Evolutionary conservation across 2,888 invertebrate genomes (phyloP).

Genomic region (Tethea ocularis): DNA sequence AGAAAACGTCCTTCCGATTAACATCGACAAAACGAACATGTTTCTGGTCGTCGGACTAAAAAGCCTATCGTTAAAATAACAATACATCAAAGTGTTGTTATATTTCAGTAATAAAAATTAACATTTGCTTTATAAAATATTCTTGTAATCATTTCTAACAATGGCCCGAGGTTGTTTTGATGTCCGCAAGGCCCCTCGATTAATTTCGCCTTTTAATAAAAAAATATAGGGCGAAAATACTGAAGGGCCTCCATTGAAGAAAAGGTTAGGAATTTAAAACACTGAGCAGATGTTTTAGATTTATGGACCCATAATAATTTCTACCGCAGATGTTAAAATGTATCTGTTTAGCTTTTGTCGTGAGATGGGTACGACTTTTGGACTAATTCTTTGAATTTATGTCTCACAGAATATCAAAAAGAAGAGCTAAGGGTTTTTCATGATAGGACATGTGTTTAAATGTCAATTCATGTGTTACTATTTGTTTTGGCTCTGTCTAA

Average conservation of each 20-base stretch:
- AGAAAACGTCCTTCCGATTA: not conserved
- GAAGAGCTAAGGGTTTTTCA: constrained; percentile 12
- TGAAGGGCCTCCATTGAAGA: constrained; percentile 43
- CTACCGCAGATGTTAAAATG: constrained; percentile 37
- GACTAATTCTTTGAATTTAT: constrained; percentile 17
- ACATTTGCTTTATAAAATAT: constrained; percentile 75
- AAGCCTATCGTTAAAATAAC: constrained; percentile 39
- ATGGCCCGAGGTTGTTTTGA: constrained; percentile 76
- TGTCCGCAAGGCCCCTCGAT: constrained; percentile 74
- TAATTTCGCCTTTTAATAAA: constrained; percentile 74
- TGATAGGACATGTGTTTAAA: no score
- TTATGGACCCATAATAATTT: constrained; percentile 45
- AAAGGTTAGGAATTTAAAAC: constrained; percentile 59
- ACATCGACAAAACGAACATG: constrained; percentile 23
- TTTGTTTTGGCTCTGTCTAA: no score
- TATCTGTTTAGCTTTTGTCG: constrained; percentile 41
- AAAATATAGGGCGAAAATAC: constrained; percentile 59
- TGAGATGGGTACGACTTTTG: constrained; percentile 30
- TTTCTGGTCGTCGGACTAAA: constrained; percentile 33
- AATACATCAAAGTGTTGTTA: constrained; percentile 62
- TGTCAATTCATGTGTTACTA: no score
- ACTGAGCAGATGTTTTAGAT: constrained; percentile 55
- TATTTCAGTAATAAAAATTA: constrained; percentile 76
- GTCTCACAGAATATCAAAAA: constrained; percentile 21
- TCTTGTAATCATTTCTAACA: constrained; percentile 77